Conservation (phyloP, 1,140 invertebrate species). For the Cotesia vestalis region DNA sequence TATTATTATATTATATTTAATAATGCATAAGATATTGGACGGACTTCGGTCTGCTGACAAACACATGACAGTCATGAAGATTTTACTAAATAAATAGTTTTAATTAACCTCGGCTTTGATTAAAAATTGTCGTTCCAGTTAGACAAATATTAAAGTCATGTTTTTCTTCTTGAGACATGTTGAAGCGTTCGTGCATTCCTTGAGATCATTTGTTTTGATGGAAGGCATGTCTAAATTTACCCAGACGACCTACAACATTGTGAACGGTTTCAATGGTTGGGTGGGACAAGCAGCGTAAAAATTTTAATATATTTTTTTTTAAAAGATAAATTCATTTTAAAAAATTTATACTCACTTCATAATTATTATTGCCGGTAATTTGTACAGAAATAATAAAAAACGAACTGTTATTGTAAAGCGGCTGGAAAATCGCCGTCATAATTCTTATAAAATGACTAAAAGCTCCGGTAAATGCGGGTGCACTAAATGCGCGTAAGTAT, state of each 20-base stretch:
- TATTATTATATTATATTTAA: too few relatives aligned
- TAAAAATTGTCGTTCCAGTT: constrained; percentile 29
- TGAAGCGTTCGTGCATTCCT: constrained; percentile 24
- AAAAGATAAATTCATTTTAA: background rate
- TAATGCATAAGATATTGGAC: too few relatives aligned
- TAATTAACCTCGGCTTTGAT: background rate
- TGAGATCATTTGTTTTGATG: constrained; percentile 32
- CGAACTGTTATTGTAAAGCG: constrained; percentile 31
- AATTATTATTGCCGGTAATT: too few relatives aligned
- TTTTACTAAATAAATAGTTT: too few relatives aligned
- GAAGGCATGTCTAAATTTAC: constrained; percentile 38
- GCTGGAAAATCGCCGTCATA: constrained; percentile 28
- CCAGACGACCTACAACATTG: constrained; percentile 10
- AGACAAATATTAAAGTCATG: constrained; percentile 26
- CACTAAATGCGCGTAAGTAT: constrained; percentile 37
- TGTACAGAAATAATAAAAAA: constrained; percentile 28
- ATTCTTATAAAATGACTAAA: constrained; percentile 24
- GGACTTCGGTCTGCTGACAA: too few relatives aligned
- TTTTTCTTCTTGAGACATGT: constrained; percentile 30
- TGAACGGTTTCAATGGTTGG: constrained; percentile 25
- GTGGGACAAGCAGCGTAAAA: constrained; percentile 40
- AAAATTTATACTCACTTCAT: background rate
- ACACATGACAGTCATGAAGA: too few relatives aligned
- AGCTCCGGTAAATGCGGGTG: constrained; percentile 30
- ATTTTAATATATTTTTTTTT: constrained; percentile 9